These are phyloP conservation scores for Acleris literana DNA, from an alignment of 2,888 invertebrate genomes.

Conservation along the genomic window DNA sequence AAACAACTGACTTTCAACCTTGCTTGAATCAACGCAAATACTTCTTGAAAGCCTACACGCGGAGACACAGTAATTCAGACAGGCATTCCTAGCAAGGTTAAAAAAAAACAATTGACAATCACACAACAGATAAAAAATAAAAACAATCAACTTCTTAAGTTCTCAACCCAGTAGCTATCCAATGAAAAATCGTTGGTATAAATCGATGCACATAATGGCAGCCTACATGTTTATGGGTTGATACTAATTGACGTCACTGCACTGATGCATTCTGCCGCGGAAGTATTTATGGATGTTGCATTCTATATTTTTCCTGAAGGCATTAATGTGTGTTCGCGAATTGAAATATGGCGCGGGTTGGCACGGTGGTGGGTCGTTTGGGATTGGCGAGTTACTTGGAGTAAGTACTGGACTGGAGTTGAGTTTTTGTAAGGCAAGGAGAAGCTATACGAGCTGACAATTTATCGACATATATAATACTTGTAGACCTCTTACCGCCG, in stretches of 20 bases:
- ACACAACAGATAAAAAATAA: constrained; percentile 7
- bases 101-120: constrained; percentile 10
- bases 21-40: too few relatives aligned
- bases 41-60: too few relatives aligned
- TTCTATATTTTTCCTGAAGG: constrained; percentile 71
- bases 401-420: background rate
- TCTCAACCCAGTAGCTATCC: constrained; percentile 27
- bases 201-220: constrained; percentile 32
- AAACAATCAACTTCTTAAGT: constrained; percentile 8
- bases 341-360: constrained; percentile 64
- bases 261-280: constrained; percentile 54
- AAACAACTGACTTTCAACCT: too few relatives aligned
- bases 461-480: too few relatives aligned
- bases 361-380: constrained; percentile 32
- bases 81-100: too few relatives aligned
- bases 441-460: background rate
- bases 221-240: constrained; percentile 50
- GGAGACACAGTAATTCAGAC: too few relatives aligned
- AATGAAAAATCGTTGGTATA: constrained; percentile 21
- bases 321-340: constrained; percentile 70
- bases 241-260: constrained; percentile 64
- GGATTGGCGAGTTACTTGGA: constrained; percentile 4
- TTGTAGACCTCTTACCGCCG: too few relatives aligned
- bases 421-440: background rate
- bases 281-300: constrained; percentile 62